Base-by-base conservation (phyloP, 2,888 invertebrate genomes). In the Papilio elwesi region DNA sequence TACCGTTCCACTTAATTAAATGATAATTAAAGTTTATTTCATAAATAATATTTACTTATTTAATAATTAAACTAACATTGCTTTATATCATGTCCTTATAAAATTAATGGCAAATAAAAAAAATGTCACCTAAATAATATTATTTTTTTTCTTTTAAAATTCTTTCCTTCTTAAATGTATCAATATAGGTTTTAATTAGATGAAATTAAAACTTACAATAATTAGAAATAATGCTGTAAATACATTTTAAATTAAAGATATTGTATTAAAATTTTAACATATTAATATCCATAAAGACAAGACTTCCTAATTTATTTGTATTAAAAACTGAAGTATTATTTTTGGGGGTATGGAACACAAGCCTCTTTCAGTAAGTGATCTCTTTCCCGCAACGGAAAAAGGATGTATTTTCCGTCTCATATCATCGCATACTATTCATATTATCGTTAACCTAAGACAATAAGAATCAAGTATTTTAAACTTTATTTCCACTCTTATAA, bases 381-480 rank as follows among this genome's bases (percentile, higher is more conserved):
- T 82, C 83, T 80, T 80, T 85, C 80, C 74, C 79, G 75, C 85
- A 79, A 76, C 78, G 77, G 80, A 77, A 77, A 78, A 83, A 82
- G 85, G 83, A 78, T 81, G 59, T 64, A 72, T 84, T 82, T 84
- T 81, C 85, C 81, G 75, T 90, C 88, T 83, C 86, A 83, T 84
- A 89, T 84, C 77, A 79, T 77, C 86, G 76, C 79, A 80, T 78
- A 80, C 81, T 82, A 81, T 79, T 82, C 78, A 85, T 82, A 82
- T 83, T 80, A 79, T 75, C 78, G 78, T 76, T 75, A 64, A 70
- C 59, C 63, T 64, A 63, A 38, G 38, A 43, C 38, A 52, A 52
- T 57, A 16, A 26, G 8, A 48, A 12, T 47, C 68, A 67, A 47
- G n/a, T n/a, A 82, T 72, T 74, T 78, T 75, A 52, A 69, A 71